These are phyloP conservation scores for Drosophila monieri DNA, from an alignment of 2,888 invertebrate genomes.

Conservation along the genomic window DNA sequence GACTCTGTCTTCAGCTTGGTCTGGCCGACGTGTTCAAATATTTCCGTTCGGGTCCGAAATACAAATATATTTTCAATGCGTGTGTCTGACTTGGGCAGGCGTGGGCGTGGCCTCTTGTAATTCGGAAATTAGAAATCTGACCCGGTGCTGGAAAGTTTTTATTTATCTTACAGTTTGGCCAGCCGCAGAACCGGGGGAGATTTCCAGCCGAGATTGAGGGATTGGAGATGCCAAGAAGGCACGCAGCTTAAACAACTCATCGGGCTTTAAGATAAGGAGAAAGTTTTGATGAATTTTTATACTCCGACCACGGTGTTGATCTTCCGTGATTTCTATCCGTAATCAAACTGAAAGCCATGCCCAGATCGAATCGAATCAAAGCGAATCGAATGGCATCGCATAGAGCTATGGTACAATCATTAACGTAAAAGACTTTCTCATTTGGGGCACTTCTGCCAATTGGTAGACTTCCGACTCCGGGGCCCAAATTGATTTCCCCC, in stretches of 20 bases:
- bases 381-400: constrained; percentile 2
- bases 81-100: constrained; percentile 26
- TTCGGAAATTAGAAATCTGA: constrained; percentile 72
- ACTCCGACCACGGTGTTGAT: constrained; percentile 13
- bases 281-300: constrained; percentile 35
- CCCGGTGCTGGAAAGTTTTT: constrained; percentile 59
- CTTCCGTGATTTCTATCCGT: constrained; percentile 6
- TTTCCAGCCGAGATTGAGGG: background rate
- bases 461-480: constrained; percentile 54
- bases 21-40: constrained; percentile 45
- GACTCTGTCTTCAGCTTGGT: background rate
- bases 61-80: constrained; percentile 32
- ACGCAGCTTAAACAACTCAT: constrained; percentile 29
- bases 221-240: constrained; percentile 18
- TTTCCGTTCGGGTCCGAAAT: constrained; percentile 43
- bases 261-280: constrained; percentile 32
- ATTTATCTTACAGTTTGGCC: constrained; percentile 53
- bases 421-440: constrained; percentile 24
- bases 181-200: constrained; percentile 6
- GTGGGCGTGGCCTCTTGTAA: constrained; percentile 24
- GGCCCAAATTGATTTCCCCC: constrained; percentile 72
- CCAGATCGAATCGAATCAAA: background rate
- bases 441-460: constrained; percentile 49
- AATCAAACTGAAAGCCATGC: constrained; percentile 1
- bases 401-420: constrained; percentile 21